Base-by-base conservation (phyloP, 2,113 vertebrate species). In the Boleophthalmus pectinirostris region DNA sequence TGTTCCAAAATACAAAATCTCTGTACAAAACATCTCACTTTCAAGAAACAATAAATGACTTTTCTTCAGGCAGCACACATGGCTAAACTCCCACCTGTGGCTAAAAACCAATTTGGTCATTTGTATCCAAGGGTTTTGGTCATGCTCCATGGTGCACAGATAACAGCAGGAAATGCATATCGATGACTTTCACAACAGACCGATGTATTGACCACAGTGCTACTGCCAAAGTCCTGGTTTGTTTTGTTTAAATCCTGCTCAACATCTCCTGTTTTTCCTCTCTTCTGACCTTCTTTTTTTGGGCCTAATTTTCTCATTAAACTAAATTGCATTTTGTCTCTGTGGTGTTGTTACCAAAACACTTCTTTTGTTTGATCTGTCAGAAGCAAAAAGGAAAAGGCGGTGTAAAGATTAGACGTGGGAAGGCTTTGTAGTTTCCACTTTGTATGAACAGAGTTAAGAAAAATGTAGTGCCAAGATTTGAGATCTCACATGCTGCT, bases 301-400 rank as follows among this genome's bases (percentile, higher is more conserved):
- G 61, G 67, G 65, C 70, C 63, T 72, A 16, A 81, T 54, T 12
- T 21, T 82, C 74, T 86, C 85, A 89, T 88, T 86, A 71, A 65
- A 64, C 82, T 18, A 85, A 81, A 89, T 82, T 84, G 73, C 79
- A 69, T 81, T 87, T 88, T 80, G 69, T 77, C 72, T 65, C 9
- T 0, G 51, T 16, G 14, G 24, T 0, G 8, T 0, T 8, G 58
- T 77, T 45, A 46, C 16, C 33, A 63, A 70, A 87, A 25, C 11
- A 3, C n/a, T 21, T 43, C 73, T 80, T 79, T 85, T 72, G 58
- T 87, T 80, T 81, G 70, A 85, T 79, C 65, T 77, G 33, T 63
- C 38, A 23, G 75, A 56, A 72, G 61, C 66, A 35, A 60, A 60
- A 51, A 33, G 29, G 63, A 21, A 68, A 75, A 70, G 38, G 46